Percentiles rank a stretch among this genome's conserved stretches.
Conservation (phyloP, 2,797 vertebrate species). For the Scomberomorus guttatus region DNA sequence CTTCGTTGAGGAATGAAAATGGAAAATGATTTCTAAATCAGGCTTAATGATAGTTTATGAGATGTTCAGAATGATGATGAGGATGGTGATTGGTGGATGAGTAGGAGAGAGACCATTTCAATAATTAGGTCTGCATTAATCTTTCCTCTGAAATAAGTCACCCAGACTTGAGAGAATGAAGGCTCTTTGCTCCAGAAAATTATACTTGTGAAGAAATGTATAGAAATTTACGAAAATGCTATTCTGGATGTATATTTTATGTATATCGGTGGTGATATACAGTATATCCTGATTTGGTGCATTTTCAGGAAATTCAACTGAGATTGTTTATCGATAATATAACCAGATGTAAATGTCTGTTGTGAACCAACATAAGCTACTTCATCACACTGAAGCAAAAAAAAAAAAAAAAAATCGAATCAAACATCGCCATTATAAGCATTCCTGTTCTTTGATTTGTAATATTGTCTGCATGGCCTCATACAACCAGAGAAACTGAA, state of each 20-base stretch:
- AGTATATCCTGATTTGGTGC: too few species aligned
- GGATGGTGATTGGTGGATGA: conserved; percentile 22
- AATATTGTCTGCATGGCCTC: neutral
- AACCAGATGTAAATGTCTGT: neutral
- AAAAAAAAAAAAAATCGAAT: neutral
- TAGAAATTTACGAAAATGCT: neutral
- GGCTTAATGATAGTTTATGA: conserved; percentile 46
- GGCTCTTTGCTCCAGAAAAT: neutral
- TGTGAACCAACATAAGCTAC: too few species aligned
- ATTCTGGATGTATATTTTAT: neutral
- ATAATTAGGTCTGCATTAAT: conserved; percentile 40
- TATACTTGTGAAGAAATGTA: neutral
- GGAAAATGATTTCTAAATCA: conserved; percentile 49
- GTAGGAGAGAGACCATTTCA: conserved; percentile 9
- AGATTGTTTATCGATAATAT: neutral
- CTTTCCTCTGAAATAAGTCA: conserved; percentile 34
- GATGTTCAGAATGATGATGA: conserved; percentile 30
- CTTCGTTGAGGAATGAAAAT: conserved; percentile 44
- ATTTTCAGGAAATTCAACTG: neutral
- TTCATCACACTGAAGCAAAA: neutral
- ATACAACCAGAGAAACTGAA: neutral
- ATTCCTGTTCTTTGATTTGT: neutral
- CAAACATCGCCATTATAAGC: too few species aligned
- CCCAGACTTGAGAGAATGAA: conserved; percentile 10
- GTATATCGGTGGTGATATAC: neutral